A percentile compares a stretch with the other conserved stretches of the same genome.
Evolutionary conservation across 2,113 vertebrate species (phyloP).

Genomic region (Rhodinocichla rosea): DNA sequence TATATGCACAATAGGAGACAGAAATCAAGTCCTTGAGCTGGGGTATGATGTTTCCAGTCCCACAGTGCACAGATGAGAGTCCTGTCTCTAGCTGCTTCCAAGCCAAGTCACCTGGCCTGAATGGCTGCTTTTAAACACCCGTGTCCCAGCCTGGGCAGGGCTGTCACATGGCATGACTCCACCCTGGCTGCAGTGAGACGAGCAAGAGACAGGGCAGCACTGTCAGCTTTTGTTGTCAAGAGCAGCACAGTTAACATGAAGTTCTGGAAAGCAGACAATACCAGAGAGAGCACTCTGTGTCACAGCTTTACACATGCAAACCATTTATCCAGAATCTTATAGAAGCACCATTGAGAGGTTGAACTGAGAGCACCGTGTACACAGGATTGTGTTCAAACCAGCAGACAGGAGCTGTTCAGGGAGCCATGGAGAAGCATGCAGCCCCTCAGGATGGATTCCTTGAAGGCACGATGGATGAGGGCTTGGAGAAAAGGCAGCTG

Average conservation of each 20-base stretch:
- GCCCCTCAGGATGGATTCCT: slow-evolving; percentile 1
- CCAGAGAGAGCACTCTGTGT: neutral
- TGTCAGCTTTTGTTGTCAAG: neutral
- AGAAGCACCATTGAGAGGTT: slow-evolving; percentile 57
- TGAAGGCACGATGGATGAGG: neutral
- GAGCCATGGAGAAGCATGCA: neutral
- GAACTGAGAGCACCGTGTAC: neutral
- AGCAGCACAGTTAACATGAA: neutral
- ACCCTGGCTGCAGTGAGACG: neutral
- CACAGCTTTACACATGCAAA: neutral
- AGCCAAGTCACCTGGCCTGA: neutral
- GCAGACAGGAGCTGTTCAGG: neutral
- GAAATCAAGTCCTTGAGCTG: neutral
- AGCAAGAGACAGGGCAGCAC: neutral
- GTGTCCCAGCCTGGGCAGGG: neutral
- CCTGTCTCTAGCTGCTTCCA: neutral
- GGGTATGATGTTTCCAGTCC: neutral
- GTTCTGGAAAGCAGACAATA: neutral
- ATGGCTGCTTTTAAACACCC: neutral
- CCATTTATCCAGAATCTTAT: slow-evolving; percentile 16
- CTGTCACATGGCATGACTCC: neutral
- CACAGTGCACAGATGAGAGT: neutral
- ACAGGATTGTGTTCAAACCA: neutral
- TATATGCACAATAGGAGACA: neutral
- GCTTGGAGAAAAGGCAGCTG: neutral